phyloP scores from a whole-genome alignment of 2,888 invertebrate genomes.

The Parnassius apollo region DNA sequence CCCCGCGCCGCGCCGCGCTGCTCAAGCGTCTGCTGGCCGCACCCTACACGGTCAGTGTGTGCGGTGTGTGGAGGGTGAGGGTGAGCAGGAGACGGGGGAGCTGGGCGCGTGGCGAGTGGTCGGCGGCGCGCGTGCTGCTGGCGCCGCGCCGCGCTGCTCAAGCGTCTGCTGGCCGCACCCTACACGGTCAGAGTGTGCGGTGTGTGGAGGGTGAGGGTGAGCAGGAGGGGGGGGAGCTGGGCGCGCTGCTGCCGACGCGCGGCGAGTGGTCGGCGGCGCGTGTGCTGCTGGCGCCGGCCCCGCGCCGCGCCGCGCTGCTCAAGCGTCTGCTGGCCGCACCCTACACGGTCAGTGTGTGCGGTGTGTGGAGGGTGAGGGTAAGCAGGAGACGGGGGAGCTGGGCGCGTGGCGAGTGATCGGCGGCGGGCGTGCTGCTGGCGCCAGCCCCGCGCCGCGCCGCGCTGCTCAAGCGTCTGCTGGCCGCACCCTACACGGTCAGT shows the following conservation, averaged over 20 bases:
- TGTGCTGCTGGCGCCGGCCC: slow-evolving; percentile 37
- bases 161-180: slow-evolving; percentile 26
- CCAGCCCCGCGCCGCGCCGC: slow-evolving; percentile 33
- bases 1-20: slow-evolving; percentile 33
- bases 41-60: slow-evolving; percentile 30
- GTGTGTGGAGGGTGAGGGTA: too few species aligned
- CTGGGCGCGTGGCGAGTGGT: slow-evolving; percentile 44
- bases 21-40: slow-evolving; percentile 27
- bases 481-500: slow-evolving; percentile 31
- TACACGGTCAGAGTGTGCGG: slow-evolving; percentile 28
- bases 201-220: too few species aligned
- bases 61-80: too few species aligned
- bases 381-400: too few species aligned
- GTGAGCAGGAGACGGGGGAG: too few species aligned
- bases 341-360: slow-evolving; percentile 29
- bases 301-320: slow-evolving; percentile 32
- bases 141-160: slow-evolving; percentile 31
- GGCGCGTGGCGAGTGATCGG: slow-evolving; percentile 45
- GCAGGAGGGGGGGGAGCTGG: slow-evolving; percentile 18
- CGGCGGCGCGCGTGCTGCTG: slow-evolving; percentile 42
- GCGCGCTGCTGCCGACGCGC: slow-evolving; percentile 42
- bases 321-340: slow-evolving; percentile 26
- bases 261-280: slow-evolving; percentile 48
- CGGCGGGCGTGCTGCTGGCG: slow-evolving; percentile 41
- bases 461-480: slow-evolving; percentile 28